Percentiles rank a stretch among this genome's conserved stretches.
These are phyloP conservation scores for Sebastes goodei DNA, from an alignment of 2,797 vertebrate species.

Conservation along the genomic window DNA sequence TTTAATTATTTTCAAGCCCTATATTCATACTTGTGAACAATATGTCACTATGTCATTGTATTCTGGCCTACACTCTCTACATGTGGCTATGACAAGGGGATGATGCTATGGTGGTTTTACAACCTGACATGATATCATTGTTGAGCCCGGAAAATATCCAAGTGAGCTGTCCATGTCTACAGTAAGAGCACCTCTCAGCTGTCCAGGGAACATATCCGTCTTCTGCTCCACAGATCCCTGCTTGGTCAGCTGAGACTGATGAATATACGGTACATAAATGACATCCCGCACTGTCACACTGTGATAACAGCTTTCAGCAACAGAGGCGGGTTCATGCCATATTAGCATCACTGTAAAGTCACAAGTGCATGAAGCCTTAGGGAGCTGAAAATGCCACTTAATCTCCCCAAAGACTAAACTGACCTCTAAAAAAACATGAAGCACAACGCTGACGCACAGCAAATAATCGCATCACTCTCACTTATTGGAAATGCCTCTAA, in stretches of 20 bases:
- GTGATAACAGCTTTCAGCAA: constrained; percentile 25
- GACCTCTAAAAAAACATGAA: constrained; percentile 26
- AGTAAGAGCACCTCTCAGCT: background rate
- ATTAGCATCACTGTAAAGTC: constrained; percentile 40
- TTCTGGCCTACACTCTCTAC: background rate
- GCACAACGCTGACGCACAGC: constrained; percentile 14
- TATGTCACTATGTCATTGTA: background rate
- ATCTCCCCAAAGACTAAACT: constrained; percentile 29
- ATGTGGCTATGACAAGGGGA: background rate
- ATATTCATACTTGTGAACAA: background rate
- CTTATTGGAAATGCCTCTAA: background rate
- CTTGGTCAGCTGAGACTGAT: constrained; percentile 40
- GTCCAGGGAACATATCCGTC: constrained; percentile 19
- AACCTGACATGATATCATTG: background rate
- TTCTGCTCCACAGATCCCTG: constrained; percentile 37
- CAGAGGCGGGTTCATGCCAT: constrained; percentile 5
- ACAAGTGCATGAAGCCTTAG: constrained; percentile 25
- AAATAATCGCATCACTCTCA: constrained; percentile 19
- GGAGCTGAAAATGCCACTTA: constrained; percentile 29
- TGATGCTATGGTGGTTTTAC: too few species aligned
- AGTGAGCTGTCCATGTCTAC: background rate
- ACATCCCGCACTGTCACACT: constrained; percentile 22
- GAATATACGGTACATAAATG: constrained; percentile 17
- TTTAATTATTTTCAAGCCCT: background rate
- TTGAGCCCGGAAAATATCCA: constrained; percentile 16